phyloP scores from a whole-genome alignment of 2,888 invertebrate species.

The Eristalis tenax region DNA sequence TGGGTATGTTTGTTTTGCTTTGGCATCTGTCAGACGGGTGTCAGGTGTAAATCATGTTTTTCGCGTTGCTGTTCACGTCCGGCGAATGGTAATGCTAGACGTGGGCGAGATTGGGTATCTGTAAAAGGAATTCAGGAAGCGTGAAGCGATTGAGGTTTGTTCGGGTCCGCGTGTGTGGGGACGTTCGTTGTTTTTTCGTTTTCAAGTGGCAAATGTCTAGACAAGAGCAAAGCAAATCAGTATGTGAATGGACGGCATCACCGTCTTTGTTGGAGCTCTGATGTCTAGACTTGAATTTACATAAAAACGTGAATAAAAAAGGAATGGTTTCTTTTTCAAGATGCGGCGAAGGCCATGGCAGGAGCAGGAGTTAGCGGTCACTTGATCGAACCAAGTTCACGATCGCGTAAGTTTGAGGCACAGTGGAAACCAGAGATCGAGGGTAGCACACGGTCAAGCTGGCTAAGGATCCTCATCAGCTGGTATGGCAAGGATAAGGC shows the following conservation, averaged over 20 bases:
- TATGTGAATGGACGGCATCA: not conserved
- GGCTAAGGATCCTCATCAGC: too few relatives aligned
- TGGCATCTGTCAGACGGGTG: conserved; percentile 37
- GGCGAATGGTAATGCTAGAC: conserved; percentile 10
- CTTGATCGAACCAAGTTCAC: not conserved
- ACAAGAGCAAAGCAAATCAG: not conserved
- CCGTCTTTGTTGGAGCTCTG: not conserved
- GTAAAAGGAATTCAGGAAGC: conserved; percentile 36
- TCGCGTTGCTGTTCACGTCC: conserved; percentile 32
- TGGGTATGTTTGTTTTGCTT: conserved; percentile 36
- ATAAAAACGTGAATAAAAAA: not conserved
- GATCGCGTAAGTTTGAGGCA: not conserved
- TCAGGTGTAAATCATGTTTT: conserved; percentile 55
- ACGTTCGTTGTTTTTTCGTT: not conserved
- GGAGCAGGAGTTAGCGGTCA: not conserved
- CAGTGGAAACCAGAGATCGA: too few relatives aligned
- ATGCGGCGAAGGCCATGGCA: not conserved
- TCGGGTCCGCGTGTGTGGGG: not conserved
- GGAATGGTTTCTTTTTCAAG: not conserved
- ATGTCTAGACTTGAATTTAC: not conserved
- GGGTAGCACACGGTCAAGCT: too few relatives aligned
- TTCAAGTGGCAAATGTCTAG: not conserved
- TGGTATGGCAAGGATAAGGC: too few relatives aligned
- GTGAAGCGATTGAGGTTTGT: not conserved
- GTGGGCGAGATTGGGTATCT: conserved; percentile 10